phyloP scores from a whole-genome alignment of 2,797 vertebrate genomes.

The Micrastur ruficollis region DNA sequence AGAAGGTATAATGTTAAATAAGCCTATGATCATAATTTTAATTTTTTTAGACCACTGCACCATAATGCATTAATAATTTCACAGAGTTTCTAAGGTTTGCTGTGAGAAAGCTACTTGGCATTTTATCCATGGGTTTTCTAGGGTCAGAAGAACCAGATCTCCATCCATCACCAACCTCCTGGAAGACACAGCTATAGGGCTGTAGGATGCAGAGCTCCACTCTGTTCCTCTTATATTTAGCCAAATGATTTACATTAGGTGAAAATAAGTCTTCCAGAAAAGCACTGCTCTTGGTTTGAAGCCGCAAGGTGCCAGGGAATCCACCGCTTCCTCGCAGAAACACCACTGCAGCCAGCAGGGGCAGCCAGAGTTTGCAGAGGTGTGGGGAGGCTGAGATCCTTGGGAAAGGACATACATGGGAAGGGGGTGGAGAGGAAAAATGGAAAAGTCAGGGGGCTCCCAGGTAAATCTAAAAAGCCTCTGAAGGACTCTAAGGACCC shows the following conservation, averaged over 20 bases:
- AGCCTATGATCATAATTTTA: background rate
- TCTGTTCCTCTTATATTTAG: background rate
- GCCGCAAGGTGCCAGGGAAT: background rate
- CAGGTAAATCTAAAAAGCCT: background rate
- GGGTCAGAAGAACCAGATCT: background rate
- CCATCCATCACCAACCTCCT: background rate
- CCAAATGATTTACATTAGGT: background rate
- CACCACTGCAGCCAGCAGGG: background rate
- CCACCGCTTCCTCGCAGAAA: background rate
- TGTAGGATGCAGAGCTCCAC: background rate
- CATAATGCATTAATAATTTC: background rate
- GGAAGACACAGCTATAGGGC: background rate
- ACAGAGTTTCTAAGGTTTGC: background rate
- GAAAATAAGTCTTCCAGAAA: background rate
- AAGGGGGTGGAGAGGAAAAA: background rate
- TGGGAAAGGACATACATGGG: background rate
- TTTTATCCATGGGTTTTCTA: background rate
- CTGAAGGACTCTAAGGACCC: background rate
- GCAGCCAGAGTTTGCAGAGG: background rate
- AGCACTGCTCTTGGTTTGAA: background rate
- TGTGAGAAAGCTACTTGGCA: background rate
- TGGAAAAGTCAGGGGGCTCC: background rate
- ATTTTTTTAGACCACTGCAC: background rate
- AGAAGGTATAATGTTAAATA: conserved; percentile 2
- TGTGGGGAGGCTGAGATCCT: background rate